A percentile compares a stretch with the other conserved stretches of the same genome.
phyloP scores from a whole-genome alignment of 2,113 vertebrate species.

The Rhynchomys soricoides region DNA sequence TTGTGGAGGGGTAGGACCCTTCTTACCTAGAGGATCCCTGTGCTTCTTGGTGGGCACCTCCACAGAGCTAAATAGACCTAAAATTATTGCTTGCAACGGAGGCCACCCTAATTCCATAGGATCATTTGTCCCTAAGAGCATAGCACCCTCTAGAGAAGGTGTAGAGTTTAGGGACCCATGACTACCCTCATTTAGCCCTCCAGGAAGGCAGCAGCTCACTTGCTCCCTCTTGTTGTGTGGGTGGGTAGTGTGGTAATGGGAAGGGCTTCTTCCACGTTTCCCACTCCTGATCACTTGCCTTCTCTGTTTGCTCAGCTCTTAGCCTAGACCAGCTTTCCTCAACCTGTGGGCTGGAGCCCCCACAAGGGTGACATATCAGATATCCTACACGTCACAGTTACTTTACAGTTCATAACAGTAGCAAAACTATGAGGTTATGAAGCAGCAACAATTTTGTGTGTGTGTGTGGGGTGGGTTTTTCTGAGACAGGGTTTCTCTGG shows the following conservation, averaged over 20 bases:
- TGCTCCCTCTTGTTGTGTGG: background rate
- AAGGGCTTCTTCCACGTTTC: background rate
- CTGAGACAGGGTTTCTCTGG: background rate
- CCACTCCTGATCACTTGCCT: background rate
- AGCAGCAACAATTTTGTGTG: background rate
- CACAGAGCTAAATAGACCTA: background rate
- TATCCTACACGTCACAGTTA: background rate
- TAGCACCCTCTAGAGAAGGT: background rate
- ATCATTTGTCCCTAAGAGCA: background rate
- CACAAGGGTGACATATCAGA: background rate
- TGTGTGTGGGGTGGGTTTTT: background rate
- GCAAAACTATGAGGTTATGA: background rate
- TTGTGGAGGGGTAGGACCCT: background rate
- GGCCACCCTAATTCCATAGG: background rate
- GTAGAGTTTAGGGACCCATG: no score
- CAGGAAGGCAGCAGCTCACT: background rate
- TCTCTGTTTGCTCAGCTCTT: background rate
- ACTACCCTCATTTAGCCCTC: background rate
- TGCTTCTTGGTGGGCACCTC: background rate
- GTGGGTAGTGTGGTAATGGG: no score
- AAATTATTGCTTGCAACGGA: background rate
- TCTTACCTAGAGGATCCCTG: background rate
- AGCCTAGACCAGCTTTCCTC: background rate
- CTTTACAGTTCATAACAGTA: background rate
- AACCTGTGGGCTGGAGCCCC: background rate